Base-by-base conservation (phyloP, 2,113 vertebrate species). In the Saguinus midas region DNA sequence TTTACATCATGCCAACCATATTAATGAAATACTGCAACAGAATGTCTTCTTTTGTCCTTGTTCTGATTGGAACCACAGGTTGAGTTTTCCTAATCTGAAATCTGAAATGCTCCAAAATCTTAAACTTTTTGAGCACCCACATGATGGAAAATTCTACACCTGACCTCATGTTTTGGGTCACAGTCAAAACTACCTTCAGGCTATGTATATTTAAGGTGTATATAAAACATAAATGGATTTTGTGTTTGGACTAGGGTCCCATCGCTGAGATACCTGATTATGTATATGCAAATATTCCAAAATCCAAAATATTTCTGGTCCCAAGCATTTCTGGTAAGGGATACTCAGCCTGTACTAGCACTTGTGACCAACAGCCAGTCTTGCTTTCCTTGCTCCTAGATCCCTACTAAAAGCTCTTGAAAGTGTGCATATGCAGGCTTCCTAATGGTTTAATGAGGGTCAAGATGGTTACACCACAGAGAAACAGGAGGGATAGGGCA, bases 21-120 rank as follows among this genome's bases (percentile, higher is more conserved):
- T 70, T 48, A 73, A 87, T 87, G 58, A 85, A 93, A 83, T 91
- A 85, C 84, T 78, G 35, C 58, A 68, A 12, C 9, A 37, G 50
- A 40, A 27, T 72, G 70, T 86, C 61, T 95, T 48, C 66, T 95
- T 91, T 97, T 5, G 37, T 64, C 80, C 90, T 95, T 96, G 90
- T 40, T 85, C 64, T 95, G 79, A 68, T 95, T 96, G 61, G 50
- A 91, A 29, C 43, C 32, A 48, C 43, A 78, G 75, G 16, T 18
- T 32, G 43, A 48, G 75, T 48, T 48, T 78, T 8, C 75, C 75
- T 78, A 48, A 78, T 9, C 43, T 48, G 43, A 48, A 78, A 18
- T 78, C 14, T 8, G 8, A 48, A 78, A 45, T 78, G 27, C 75
- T 78, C 16, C 43, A 48, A 48, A 48, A 48, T 78, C 75, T 48